Evolutionary conservation across 1,140 invertebrate genomes (phyloP).

Genomic region (Archivesica marissinica): DNA sequence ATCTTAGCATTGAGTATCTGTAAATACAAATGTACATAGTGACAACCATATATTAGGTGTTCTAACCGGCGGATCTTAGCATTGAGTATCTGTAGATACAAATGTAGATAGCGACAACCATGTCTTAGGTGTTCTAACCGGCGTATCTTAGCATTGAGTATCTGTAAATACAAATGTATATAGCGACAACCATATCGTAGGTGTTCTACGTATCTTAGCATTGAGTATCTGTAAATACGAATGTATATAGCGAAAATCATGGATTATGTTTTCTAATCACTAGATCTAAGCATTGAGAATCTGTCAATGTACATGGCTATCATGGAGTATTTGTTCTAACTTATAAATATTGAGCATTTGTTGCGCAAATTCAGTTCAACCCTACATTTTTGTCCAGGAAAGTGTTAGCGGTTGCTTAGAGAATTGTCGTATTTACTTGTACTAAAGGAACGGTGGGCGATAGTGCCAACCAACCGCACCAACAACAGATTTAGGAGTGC

Average conservation of each 20-base stretch:
- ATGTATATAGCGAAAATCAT: neutral
- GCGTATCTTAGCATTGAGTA: slow-evolving; percentile 80
- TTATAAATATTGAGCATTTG: no score
- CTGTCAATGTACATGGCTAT: no score
- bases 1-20: slow-evolving; percentile 82
- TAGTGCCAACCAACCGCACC: no score
- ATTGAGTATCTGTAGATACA: slow-evolving; percentile 80
- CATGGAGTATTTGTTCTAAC: slow-evolving; percentile 81
- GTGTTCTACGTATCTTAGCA: slow-evolving; percentile 82
- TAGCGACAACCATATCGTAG: no score
- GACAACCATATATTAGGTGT: slow-evolving; percentile 67
- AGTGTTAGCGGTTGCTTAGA: no score
- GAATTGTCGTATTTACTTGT: no score
- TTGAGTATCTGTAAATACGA: slow-evolving; percentile 78
- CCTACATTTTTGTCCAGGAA: no score
- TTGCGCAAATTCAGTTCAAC: no score
- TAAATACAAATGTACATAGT: neutral
- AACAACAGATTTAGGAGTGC: no score
- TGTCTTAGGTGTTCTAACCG: slow-evolving; percentile 81
- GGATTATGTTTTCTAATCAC: slow-evolving; percentile 78
- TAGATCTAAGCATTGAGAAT: slow-evolving; percentile 81
- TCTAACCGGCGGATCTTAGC: slow-evolving; percentile 81
- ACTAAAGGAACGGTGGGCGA: no score
- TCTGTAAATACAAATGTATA: slow-evolving; percentile 71
- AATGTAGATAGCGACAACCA: no score